A percentile compares a stretch with the other conserved stretches of the same genome.
Conservation (phyloP, 2,113 vertebrate species). For the Garra rufa region DNA sequence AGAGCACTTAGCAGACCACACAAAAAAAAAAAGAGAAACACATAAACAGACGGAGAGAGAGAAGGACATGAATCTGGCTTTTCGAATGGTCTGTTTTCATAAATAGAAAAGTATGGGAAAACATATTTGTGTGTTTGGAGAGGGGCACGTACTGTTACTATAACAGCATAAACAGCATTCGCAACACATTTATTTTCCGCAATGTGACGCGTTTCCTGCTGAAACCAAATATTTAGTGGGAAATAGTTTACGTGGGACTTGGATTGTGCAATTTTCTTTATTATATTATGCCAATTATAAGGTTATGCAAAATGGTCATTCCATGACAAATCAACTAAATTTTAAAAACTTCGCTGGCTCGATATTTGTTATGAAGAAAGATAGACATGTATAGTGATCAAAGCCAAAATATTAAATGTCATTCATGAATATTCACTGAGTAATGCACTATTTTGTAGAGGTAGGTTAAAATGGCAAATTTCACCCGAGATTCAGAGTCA, state of each 20-base stretch:
- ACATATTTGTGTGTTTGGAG: constrained; percentile 1
- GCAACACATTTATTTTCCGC: not conserved
- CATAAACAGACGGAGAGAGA: not conserved
- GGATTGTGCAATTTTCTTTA: not conserved
- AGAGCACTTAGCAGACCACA: not conserved
- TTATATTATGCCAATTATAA: too few species aligned
- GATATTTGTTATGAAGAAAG: too few species aligned
- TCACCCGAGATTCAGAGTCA: too few species aligned
- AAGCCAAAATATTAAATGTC: too few species aligned
- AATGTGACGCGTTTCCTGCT: not conserved
- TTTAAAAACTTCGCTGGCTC: too few species aligned
- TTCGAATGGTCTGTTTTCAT: not conserved
- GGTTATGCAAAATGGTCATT: too few species aligned
- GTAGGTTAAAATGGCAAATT: too few species aligned
- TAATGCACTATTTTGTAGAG: too few species aligned
- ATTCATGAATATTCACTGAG: too few species aligned
- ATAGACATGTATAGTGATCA: too few species aligned
- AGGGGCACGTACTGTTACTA: not conserved
- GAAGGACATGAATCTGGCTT: not conserved
- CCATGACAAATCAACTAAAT: too few species aligned
- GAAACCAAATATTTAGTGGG: not conserved
- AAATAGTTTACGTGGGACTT: not conserved
- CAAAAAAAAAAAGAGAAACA: not conserved
- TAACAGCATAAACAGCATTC: not conserved
- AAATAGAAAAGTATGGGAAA: constrained; percentile 3